Conservation (phyloP, 2,888 invertebrate genomes). For the Meteorus colon region DNA sequence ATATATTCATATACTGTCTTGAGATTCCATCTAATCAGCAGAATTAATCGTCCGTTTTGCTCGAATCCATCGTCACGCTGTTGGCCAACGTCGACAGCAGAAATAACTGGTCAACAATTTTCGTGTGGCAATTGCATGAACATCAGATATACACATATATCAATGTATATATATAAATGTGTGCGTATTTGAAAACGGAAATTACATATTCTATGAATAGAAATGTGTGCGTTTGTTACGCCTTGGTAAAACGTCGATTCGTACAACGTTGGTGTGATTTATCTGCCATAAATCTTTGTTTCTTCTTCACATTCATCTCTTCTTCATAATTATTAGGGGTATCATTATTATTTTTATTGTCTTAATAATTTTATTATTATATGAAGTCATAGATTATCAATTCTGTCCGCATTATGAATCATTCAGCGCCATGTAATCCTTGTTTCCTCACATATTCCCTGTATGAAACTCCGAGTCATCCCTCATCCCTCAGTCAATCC, state of each 20-base stretch:
- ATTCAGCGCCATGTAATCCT: slow-evolving; percentile 26
- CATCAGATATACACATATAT: slow-evolving; percentile 24
- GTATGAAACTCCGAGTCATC: slow-evolving; percentile 1
- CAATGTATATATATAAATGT: neutral
- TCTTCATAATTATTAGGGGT: no score
- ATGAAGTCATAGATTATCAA: no score
- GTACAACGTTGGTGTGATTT: slow-evolving; percentile 46
- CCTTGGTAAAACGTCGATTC: slow-evolving; percentile 47
- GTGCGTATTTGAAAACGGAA: slow-evolving; percentile 54
- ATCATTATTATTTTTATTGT: no score
- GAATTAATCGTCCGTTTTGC: slow-evolving; percentile 63
- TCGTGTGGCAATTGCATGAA: slow-evolving; percentile 35
- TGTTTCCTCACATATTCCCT: slow-evolving; percentile 11
- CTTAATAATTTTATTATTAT: no score
- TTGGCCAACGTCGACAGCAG: slow-evolving; percentile 55
- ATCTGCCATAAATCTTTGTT: slow-evolving; percentile 1
- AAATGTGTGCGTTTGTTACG: neutral
- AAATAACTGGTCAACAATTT: slow-evolving; percentile 61
- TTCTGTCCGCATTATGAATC: slow-evolving; percentile 45
- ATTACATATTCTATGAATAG: slow-evolving; percentile 45
- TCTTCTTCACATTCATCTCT: slow-evolving; percentile 21
- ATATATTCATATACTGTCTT: neutral
- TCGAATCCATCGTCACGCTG: slow-evolving; percentile 59
- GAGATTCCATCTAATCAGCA: slow-evolving; percentile 56
- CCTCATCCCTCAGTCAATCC: slow-evolving; percentile 5